Base-by-base conservation (phyloP, 2,797 vertebrate species). In the Anguilla marmorata region DNA sequence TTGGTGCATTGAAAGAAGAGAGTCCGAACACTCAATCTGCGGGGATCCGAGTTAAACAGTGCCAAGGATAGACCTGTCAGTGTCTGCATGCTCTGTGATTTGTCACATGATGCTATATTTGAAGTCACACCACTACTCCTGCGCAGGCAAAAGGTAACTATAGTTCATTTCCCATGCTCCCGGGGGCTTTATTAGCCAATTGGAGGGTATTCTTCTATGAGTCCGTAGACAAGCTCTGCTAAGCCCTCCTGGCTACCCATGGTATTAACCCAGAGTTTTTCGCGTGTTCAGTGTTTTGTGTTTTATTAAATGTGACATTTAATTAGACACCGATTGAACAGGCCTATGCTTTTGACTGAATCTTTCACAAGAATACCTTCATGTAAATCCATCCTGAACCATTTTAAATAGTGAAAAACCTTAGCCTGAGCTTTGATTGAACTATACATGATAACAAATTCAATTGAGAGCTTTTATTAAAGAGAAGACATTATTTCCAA, bases 81-180 rank as follows among this genome's bases (percentile, higher is more conserved):
- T 56, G 74, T 72, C 24, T 74, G 45, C 37, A 54, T 86, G 86
- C 52, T 63, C 76, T 72, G 48, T 48, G 63, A 52, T 87, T 80
- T 6, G 85, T 91, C 90, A 91, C 89, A 66, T 91, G 91, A 91
- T 41, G 24, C 66, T 80, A 24, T 41, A 16, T 88, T 88, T 89
- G 58, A 87, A 91, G 85, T 92, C 80, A 88, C 84, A 88, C 84
- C 88, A 90, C 69, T 45, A 45, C 79, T 60, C 19, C 86, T 6
- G 86, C 89, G 69, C 86, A 52, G 86, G 87, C 63, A 30, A 85
- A 86, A 82, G 89, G 88, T 89, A 90, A 91, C 66, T 87, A 76
- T 88, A 83, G 88, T 88, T 84, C 76, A 69, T 89, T 91, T 91
- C 69, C 72, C 82, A 89, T 89, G 84, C 84, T 84, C 58, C 48